Conservation (phyloP, 2,888 invertebrate species). For the Branchellion lobata region DNA sequence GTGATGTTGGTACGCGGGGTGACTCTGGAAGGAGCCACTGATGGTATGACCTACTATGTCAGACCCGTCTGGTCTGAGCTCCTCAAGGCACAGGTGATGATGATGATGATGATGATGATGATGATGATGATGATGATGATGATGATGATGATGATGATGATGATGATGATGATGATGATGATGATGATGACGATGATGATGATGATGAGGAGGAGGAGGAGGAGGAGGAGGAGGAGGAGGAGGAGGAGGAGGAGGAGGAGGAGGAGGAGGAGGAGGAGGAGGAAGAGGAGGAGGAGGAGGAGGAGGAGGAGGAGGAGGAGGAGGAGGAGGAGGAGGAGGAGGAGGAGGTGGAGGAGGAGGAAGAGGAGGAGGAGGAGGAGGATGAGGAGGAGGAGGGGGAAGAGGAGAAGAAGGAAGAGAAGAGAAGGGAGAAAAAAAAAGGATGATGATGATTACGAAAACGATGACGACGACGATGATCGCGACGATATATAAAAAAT, state of each 20-base stretch:
- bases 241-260: not conserved
- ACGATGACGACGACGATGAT: not conserved
- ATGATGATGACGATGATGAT: conserved; percentile 26
- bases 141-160: conserved; percentile 43
- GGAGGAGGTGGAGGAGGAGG: not conserved
- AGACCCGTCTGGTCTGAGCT: conserved; percentile 73
- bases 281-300: not conserved
- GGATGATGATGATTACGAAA: no score
- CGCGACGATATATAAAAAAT: no score
- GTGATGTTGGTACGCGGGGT: conserved; percentile 51
- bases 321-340: not conserved
- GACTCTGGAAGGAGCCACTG: conserved; percentile 63
- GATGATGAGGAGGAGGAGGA: no score
- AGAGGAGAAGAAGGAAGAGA: conserved; percentile 1
- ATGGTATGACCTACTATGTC: conserved; percentile 75
- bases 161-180: conserved; percentile 38
- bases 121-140: conserved; percentile 28
- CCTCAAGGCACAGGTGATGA: conserved; percentile 53
- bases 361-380: not conserved
- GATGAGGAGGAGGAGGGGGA: no score
- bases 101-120: not conserved
- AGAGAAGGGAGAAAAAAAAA: no score
- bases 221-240: not conserved
- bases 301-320: not conserved
- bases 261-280: not conserved